A percentile compares a stretch with the other conserved stretches of the same genome.
phyloP scores from a whole-genome alignment of 2,888 invertebrate genomes.

The Dryococelus australis region DNA sequence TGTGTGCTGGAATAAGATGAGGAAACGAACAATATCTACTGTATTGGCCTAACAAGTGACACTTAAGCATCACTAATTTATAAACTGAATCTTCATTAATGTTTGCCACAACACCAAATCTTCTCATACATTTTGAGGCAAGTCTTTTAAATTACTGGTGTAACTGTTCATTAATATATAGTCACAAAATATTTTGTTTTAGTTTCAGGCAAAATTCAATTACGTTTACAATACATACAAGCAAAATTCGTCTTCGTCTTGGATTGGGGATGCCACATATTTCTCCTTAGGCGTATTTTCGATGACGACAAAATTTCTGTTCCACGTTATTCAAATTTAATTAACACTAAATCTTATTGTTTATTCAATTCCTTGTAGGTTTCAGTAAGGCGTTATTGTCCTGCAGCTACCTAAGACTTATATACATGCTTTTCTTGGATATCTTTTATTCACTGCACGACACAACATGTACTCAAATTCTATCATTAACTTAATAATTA shows the following conservation, averaged over 20 bases:
- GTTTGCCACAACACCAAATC: neutral
- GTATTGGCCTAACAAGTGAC: neutral
- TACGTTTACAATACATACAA: neutral
- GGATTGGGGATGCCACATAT: neutral
- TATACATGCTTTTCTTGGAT: neutral
- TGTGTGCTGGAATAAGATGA: neutral
- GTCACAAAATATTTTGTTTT: neutral
- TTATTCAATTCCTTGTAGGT: conserved; percentile 9
- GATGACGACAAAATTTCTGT: neutral
- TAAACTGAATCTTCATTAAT: neutral
- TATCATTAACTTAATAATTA: neutral
- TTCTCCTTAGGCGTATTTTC: neutral
- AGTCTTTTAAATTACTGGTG: neutral
- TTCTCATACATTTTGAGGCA: neutral
- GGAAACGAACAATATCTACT: conserved; percentile 16
- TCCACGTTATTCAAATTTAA: neutral
- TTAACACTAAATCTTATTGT: conserved; percentile 6
- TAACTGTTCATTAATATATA: neutral
- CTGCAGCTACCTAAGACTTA: neutral
- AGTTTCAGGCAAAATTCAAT: neutral
- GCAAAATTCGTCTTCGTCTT: neutral
- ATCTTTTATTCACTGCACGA: neutral
- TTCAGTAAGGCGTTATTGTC: neutral
- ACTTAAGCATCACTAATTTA: neutral
- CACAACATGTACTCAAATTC: neutral